Percentiles rank a stretch among this genome's conserved stretches.
phyloP scores from a whole-genome alignment of 2,113 vertebrate species.

The Phasianus colchicus region DNA sequence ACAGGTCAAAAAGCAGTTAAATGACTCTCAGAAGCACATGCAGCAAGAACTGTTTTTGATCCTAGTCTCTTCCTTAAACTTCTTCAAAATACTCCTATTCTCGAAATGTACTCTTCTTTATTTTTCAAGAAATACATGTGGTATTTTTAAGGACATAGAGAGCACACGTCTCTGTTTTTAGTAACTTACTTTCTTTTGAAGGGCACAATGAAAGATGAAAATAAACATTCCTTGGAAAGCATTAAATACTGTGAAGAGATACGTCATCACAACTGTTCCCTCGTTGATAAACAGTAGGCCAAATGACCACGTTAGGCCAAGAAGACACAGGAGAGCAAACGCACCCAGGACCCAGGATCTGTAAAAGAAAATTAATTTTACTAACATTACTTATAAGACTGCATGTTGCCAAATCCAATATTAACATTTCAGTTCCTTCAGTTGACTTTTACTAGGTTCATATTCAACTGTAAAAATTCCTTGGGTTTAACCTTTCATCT shows the following conservation, averaged over 20 bases:
- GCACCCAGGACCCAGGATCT: slow-evolving; percentile 99
- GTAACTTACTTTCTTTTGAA: slow-evolving; percentile 96
- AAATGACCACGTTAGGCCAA: slow-evolving; percentile 97
- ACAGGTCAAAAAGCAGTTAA: background rate
- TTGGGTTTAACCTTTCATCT: slow-evolving; percentile 79
- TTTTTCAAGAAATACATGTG: background rate
- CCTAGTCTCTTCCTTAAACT: background rate
- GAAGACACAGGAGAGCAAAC: slow-evolving; percentile 94
- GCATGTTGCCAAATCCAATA: slow-evolving; percentile 43
- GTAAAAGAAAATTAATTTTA: slow-evolving; percentile 77
- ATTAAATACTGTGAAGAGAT: slow-evolving; percentile 99
- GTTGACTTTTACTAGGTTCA: slow-evolving; percentile 80
- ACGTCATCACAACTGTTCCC: slow-evolving; percentile 95
- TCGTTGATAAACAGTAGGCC: slow-evolving; percentile 97
- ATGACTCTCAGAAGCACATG: background rate
- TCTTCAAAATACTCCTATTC: background rate
- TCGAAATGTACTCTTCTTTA: background rate
- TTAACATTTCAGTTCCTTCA: slow-evolving; percentile 74
- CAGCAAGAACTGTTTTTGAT: background rate
- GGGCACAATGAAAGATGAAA: slow-evolving; percentile 98
- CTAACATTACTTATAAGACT: slow-evolving; percentile 40
- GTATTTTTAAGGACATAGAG: background rate
- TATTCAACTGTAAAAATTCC: slow-evolving; percentile 79
- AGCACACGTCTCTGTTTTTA: background rate
- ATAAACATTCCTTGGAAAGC: slow-evolving; percentile 99